Percentiles rank a stretch among this genome's conserved stretches.
Conservation (phyloP, 2,113 vertebrate species). For the Sphaerodactylus townsendi region DNA sequence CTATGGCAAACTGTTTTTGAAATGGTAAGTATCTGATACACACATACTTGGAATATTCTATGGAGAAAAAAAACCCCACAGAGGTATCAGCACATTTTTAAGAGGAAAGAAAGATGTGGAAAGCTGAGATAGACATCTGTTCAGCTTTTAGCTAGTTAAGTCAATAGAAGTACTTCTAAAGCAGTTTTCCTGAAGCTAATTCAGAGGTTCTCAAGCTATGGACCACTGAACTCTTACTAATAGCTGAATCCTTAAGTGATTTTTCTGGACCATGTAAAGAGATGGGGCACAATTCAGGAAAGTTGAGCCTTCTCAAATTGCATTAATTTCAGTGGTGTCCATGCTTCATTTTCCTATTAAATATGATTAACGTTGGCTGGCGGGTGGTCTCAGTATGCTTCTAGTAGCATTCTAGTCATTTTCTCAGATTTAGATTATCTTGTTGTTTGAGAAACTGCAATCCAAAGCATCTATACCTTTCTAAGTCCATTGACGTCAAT, state of each 20-base stretch:
- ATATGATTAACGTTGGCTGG: background rate
- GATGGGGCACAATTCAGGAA: slow-evolving; percentile 14
- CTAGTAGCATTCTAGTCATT: slow-evolving; percentile 6
- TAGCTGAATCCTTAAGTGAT: background rate
- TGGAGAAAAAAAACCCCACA: background rate
- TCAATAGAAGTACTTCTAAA: background rate
- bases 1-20: too few species aligned
- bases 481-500: too few species aligned
- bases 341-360: slow-evolving; percentile 3
- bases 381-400: background rate
- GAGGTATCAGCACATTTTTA: background rate
- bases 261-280: slow-evolving; percentile 3
- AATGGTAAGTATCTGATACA: background rate
- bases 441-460: background rate
- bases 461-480: too few species aligned
- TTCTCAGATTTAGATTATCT: background rate
- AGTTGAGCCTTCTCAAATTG: slow-evolving; percentile 4
- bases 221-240: slow-evolving; percentile 8
- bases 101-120: background rate
- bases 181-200: background rate
- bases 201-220: background rate
- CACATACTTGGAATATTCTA: too few species aligned
- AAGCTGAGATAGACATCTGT: background rate
- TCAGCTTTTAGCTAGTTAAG: background rate
- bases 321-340: slow-evolving; percentile 11